Evolutionary conservation across 92 coral and sea anemone genomes (phyloP).

Genomic region (Palythoa grandis): DNA sequence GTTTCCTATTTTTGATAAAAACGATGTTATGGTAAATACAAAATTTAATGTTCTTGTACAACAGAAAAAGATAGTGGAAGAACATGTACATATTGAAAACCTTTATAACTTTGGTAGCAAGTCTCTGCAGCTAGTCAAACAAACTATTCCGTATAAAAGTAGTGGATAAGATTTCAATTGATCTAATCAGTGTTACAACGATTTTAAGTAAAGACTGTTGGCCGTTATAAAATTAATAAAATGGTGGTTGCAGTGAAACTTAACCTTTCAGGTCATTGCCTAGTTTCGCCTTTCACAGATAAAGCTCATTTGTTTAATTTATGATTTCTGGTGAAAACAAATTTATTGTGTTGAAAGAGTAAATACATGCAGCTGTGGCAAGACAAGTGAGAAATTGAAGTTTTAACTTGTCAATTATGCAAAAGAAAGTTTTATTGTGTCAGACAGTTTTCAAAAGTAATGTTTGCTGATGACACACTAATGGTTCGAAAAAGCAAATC

Average conservation of each 20-base stretch:
- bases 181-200: neutral
- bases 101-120: neutral
- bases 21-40: neutral
- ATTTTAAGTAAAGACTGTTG: neutral
- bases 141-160: neutral
- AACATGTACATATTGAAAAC: neutral
- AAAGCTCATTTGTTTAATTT: neutral
- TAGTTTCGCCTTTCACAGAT: too few species aligned
- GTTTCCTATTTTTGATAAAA: neutral
- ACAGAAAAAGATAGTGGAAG: neutral
- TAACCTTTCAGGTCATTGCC: too few species aligned
- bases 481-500: neutral
- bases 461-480: neutral
- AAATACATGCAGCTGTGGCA: neutral
- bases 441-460: neutral
- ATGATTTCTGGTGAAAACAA: neutral
- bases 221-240: neutral
- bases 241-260: too few species aligned
- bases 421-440: neutral
- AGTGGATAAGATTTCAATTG: neutral
- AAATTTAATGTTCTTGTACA: neutral
- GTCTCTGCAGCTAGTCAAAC: neutral
- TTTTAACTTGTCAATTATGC: conserved; percentile 6
- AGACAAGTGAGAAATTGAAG: neutral
- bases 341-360: neutral